phyloP scores from a whole-genome alignment of 2,113 vertebrate species.

The Procavia capensis region DNA sequence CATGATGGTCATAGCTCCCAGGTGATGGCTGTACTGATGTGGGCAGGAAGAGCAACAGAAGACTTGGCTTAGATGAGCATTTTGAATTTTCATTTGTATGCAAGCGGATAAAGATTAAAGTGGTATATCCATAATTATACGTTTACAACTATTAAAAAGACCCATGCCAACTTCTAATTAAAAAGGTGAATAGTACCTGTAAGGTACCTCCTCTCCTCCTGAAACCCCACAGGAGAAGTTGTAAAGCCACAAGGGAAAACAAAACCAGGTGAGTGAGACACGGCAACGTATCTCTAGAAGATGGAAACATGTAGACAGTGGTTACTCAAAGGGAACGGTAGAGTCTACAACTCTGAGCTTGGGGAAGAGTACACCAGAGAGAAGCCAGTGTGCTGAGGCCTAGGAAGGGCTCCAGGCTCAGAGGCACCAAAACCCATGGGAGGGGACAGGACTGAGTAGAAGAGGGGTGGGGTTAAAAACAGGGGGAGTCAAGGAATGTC shows the following conservation, averaged over 20 bases:
- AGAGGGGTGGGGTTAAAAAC: background rate
- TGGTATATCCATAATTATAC: slow-evolving; percentile 26
- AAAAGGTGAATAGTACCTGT: background rate
- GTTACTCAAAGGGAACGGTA: no score
- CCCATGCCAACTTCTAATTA: slow-evolving; percentile 41
- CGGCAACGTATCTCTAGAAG: background rate
- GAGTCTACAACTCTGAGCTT: background rate
- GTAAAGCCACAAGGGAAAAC: background rate
- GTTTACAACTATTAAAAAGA: slow-evolving; percentile 35
- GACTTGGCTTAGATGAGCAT: background rate
- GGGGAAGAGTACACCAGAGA: background rate
- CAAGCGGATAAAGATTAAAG: slow-evolving; percentile 34
- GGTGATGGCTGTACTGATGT: background rate
- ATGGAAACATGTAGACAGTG: background rate
- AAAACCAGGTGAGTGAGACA: background rate
- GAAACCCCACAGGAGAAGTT: background rate
- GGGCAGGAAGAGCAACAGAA: background rate
- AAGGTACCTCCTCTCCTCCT: background rate
- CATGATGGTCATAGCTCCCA: background rate
- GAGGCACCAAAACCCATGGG: no score
- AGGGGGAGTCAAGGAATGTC: background rate
- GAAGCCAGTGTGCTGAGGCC: background rate
- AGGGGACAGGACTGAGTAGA: no score
- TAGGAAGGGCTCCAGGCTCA: background rate
- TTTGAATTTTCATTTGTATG: background rate